Percentiles rank a stretch among this genome's conserved stretches.
Conservation (phyloP, 2,113 vertebrate genomes). For the Chaenocephalus aceratus region DNA sequence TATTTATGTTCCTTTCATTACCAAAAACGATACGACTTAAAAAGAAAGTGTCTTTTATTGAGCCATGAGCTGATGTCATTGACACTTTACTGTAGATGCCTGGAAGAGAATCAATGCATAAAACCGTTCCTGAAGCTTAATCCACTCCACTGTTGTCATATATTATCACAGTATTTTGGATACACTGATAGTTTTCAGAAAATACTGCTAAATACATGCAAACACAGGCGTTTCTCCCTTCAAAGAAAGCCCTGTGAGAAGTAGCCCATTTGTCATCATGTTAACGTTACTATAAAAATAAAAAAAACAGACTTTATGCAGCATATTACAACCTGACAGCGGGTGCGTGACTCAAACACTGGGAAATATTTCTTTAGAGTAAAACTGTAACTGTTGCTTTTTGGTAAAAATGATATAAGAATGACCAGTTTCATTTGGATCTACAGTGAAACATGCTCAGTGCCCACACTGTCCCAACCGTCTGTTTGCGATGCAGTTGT, state of each 20-base stretch:
- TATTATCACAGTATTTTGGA: conserved; percentile 1
- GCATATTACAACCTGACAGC: too few relatives aligned
- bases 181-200: conserved; percentile 2
- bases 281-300: neutral
- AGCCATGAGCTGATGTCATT: neutral
- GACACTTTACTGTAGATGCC: neutral
- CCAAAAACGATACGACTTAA: neutral
- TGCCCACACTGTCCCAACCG: neutral
- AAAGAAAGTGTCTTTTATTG: neutral
- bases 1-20: conserved; percentile 32
- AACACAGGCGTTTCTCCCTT: neutral
- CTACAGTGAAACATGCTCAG: conserved; percentile 4
- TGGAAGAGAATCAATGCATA: neutral
- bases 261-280: neutral
- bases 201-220: conserved; percentile 2
- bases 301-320: neutral
- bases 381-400: neutral
- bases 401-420: conserved; percentile 1
- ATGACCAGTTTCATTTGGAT: neutral
- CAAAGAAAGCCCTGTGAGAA: too few relatives aligned
- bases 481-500: conserved; percentile 33
- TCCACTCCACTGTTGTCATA: conserved; percentile 5
- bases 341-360: neutral
- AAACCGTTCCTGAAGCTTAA: neutral
- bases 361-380: neutral